Percentiles rank a stretch among this genome's conserved stretches.
Conservation (phyloP, 2,797 vertebrate genomes). For the Syngnathus acus region DNA sequence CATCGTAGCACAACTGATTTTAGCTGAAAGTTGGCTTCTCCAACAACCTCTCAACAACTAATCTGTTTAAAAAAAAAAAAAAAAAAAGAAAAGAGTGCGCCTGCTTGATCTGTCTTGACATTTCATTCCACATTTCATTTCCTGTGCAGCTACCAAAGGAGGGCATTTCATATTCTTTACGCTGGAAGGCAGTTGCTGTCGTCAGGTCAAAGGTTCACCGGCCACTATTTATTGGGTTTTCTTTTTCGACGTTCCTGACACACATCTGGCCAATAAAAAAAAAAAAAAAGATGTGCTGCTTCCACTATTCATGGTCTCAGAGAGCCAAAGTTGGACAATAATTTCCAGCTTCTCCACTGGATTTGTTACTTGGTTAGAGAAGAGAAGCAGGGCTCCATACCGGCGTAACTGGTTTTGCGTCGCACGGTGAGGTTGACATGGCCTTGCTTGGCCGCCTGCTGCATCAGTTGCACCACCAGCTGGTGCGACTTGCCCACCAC, state of each 20-base stretch:
- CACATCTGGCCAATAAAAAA: constrained; percentile 23
- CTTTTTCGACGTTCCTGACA: constrained; percentile 36
- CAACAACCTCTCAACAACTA: constrained; percentile 21
- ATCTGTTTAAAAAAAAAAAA: neutral
- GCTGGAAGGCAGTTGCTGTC: constrained; percentile 45
- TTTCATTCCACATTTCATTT: constrained; percentile 66
- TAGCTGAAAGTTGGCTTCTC: constrained; percentile 23
- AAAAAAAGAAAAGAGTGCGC: constrained; percentile 22
- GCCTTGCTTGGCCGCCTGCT: constrained; percentile 97
- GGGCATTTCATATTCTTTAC: constrained; percentile 38
- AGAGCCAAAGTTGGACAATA: neutral
- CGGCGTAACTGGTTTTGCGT: constrained; percentile 87
- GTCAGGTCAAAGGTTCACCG: constrained; percentile 46
- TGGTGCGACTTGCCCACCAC: constrained; percentile 98
- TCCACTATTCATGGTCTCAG: neutral
- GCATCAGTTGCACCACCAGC: constrained; percentile 97
- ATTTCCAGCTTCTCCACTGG: neutral
- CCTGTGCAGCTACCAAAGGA: constrained; percentile 38
- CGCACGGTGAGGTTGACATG: constrained; percentile 96
- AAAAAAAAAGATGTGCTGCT: neutral
- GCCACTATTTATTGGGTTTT: constrained; percentile 59
- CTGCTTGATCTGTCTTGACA: constrained; percentile 36
- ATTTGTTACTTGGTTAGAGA: neutral
- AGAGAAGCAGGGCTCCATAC: constrained; percentile 60
- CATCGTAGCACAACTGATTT: neutral